Base-by-base conservation (phyloP, 2,888 invertebrate genomes). In the Netelia fuscicornis region DNA sequence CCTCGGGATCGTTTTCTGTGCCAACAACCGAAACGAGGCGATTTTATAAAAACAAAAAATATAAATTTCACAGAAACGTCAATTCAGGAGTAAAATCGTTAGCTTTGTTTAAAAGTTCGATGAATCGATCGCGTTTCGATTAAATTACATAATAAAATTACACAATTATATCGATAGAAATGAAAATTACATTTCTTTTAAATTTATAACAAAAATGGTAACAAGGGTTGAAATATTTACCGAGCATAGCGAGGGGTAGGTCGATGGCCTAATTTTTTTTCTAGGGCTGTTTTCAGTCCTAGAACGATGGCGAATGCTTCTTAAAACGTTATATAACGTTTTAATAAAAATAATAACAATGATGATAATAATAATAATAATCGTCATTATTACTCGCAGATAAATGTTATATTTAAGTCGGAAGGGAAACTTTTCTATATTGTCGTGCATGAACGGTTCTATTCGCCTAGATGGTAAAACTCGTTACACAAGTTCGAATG, bases 401-500 rank as follows among this genome's bases (percentile, higher is more conserved):
- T 37, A 30, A 30, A 30, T 30, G 2, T 30, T 30, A 30, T 30
- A 37, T 37, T 37, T 37, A 37, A 37, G 37, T 37, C 37, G 6
- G 9, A 58, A 58, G 10, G 20, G 20, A 58, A 58, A 58, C 48
- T 48, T 48, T 48, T 10, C 48, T 10, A 48, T 48, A 48, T 13
- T 48, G 48, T 48, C 48, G 13, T 48, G 48, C 58, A 58, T 58
- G 17, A 58, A 10, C 58, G 58, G n/a, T 17, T 58, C 48, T 71
- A 25, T 62, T 20, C 44, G 9, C n/a, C 25, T 54, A 48, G 52
- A 25, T 71, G 76, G 65, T 76, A 60, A 84, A 81, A 81, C 84
- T 84, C 76, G 80, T 84, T 77, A 81, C 67, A 56, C 72, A 71
- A 72, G 81, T 81, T 84, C 76, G 75, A 65, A 75, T 80, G 64